Percentiles rank a stretch among this genome's conserved stretches.
Evolutionary conservation across 1,140 invertebrate species (phyloP).

Genomic region (Cotesia typhae): DNA sequence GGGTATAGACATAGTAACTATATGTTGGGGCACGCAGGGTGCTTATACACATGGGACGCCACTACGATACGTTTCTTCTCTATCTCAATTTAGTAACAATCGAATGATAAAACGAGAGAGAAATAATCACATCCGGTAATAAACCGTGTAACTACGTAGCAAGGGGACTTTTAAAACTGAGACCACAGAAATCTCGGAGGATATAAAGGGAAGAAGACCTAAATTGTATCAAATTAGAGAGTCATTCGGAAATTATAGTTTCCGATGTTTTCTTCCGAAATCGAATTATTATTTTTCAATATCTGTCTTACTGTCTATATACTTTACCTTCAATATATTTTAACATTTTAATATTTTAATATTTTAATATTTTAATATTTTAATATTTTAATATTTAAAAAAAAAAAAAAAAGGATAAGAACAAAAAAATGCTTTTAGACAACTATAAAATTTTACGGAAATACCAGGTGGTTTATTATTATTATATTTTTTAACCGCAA

Average conservation of each 20-base stretch:
- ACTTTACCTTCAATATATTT: neutral
- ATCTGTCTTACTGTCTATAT: neutral
- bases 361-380: neutral
- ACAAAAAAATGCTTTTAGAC: slow-evolving; percentile 8
- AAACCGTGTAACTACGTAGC: slow-evolving; percentile 35
- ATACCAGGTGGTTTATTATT: slow-evolving; percentile 66
- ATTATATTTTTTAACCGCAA: slow-evolving; percentile 64
- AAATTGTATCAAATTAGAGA: slow-evolving; percentile 25
- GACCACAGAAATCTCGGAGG: neutral
- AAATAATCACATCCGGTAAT: slow-evolving; percentile 34
- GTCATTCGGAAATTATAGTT: slow-evolving; percentile 17
- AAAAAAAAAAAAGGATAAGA: neutral
- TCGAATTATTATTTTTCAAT: neutral
- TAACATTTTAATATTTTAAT: neutral
- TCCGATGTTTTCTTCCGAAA: neutral
- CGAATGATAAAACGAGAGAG: slow-evolving; percentile 9
- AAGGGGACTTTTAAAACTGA: neutral
- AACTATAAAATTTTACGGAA: slow-evolving; percentile 52
- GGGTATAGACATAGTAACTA: slow-evolving; percentile 47
- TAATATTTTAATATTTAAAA: neutral
- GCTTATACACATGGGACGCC: neutral
- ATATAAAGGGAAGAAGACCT: neutral
- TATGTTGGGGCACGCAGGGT: slow-evolving; percentile 42
- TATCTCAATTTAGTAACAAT: neutral
- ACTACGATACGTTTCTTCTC: slow-evolving; percentile 14